Base-by-base conservation (phyloP, 2,888 invertebrate species). In the Apamea monoglypha region DNA sequence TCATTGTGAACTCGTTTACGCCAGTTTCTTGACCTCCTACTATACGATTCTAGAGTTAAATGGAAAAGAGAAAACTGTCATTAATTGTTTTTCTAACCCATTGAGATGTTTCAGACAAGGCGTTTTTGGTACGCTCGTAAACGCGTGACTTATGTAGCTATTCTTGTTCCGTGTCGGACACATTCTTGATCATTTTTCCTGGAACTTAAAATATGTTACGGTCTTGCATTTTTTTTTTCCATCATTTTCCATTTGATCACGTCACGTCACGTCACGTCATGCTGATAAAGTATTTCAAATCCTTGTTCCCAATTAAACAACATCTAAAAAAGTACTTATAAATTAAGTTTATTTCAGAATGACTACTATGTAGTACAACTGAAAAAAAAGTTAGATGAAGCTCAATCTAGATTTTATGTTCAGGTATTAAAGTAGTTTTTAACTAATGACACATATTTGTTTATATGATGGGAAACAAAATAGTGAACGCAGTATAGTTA, bases 1-100 rank as follows among this genome's bases (percentile, higher is more conserved):
- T 95, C 94, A 94, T 94, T 0, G 94, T 93, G 84, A 74, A 97
- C 88, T 96, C 96, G 82, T 96, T 96, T 0, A 94, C 84, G 0
- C 89, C 92, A 0, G 96, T 94, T 72, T 93, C 92, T 47, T 87
- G 75, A 0, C 97, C 97, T 1, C 96, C 96, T 0, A 97, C 97
- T 47, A 97, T 96, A 21, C 96, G 95, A 71, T 93, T 94, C 96
- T 96, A 90, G 25, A 47, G 1, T 25, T 21, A 56, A 72, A 69
- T 25, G 12, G 18, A 29, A 50, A 50, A 29, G 5, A 25, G 16
- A 59, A 32, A n/a, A 47, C 2, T 32, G n/a, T 2, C 5, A 40
- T 56, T 53, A 50, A 5, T 53, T 25, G 0, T 16, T 50, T 50
- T 69, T 21, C 32, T 16, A 16, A 47, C 7, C 7, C 1, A 8